Base-by-base conservation (phyloP, 2,113 vertebrate genomes). In the Pampusana beccarii region DNA sequence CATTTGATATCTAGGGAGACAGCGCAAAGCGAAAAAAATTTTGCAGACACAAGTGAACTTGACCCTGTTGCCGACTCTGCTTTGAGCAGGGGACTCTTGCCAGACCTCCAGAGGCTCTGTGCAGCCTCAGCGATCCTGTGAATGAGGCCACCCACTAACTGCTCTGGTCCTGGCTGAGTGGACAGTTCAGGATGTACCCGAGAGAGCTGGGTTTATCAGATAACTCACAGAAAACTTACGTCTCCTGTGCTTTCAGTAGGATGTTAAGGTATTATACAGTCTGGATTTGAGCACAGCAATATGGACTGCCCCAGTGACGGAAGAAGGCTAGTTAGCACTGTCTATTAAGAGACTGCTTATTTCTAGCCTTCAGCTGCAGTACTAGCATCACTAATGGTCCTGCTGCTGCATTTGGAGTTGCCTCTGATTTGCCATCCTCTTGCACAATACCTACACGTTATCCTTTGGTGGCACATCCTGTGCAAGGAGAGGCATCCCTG, bases 201-300 rank as follows among this genome's bases (percentile, higher is more conserved):
- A 1, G 1, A 72, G 13, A 86, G 40, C 53, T 83, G 62, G 28
- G 4, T 48, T 69, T 48, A 65, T 9, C 44, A 72, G 33, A 18
- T 67, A 67, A 58, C 10, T 36, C 19, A 28, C 10, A 48, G 51
- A 67, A 62, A 81, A 48, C 5, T 54, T 14, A 13, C 10, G 8
- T 57, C 17, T 70, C 84, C 40, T 33, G 11, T 77, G 21, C 36
- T 91, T 91, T 88, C 50, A 72, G 54, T 64, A 48, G 44, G 11
- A 19, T 1, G 1, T 25, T 36, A 72, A 48, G 33, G 48, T 1
- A 0, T 24, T 61, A 34, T 26, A 34, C 20, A 6, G 11, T 86
- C 29, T 67, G 26, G 21, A 62, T 29, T 31, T 66, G 19, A 93
- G 33, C 24, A 44, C 19, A 42, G n/a, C 34, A 56, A 4, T 56